phyloP scores from a whole-genome alignment of 35 echinoderm and acorn worm genomes.

The Nesometra sesokonis region DNA sequence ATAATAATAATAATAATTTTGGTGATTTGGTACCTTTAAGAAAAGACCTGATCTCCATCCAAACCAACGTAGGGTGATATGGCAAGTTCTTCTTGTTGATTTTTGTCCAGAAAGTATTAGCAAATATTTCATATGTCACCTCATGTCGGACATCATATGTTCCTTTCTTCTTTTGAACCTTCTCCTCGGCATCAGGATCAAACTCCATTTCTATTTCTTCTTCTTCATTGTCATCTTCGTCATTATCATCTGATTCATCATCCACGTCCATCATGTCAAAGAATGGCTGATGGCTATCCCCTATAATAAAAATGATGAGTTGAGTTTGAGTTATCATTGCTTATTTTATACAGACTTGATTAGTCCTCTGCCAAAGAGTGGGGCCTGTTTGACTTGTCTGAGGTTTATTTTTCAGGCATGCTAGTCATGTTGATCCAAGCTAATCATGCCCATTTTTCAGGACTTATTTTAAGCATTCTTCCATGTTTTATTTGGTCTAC shows the following conservation, averaged over 20 bases:
- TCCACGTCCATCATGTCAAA: neutral
- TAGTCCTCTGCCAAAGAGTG: too few species aligned
- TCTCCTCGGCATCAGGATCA: conserved; percentile 5
- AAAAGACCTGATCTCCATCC: conserved; percentile 51
- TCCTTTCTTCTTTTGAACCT: neutral
- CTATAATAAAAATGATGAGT: neutral
- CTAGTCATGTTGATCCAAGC: too few species aligned
- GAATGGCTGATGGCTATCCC: neutral
- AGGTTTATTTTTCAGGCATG: too few species aligned
- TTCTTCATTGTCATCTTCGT: neutral
- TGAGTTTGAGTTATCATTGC: too few species aligned
- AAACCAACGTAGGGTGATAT: conserved; percentile 38
- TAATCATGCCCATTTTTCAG: too few species aligned
- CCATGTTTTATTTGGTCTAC: too few species aligned
- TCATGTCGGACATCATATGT: conserved; percentile 20
- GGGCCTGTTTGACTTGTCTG: too few species aligned
- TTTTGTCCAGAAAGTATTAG: conserved; percentile 19
- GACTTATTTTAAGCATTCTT: too few species aligned
- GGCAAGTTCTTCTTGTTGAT: conserved; percentile 33
- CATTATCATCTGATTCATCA: conserved; percentile 11
- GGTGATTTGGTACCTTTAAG: conserved; percentile 13
- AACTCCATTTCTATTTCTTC: neutral
- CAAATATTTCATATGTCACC: conserved; percentile 45
- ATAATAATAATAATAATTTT: neutral
- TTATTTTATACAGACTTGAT: too few species aligned